These are phyloP conservation scores for Microplitis demolitor DNA, from an alignment of 1,140 invertebrate genomes.

Conservation along the genomic window DNA sequence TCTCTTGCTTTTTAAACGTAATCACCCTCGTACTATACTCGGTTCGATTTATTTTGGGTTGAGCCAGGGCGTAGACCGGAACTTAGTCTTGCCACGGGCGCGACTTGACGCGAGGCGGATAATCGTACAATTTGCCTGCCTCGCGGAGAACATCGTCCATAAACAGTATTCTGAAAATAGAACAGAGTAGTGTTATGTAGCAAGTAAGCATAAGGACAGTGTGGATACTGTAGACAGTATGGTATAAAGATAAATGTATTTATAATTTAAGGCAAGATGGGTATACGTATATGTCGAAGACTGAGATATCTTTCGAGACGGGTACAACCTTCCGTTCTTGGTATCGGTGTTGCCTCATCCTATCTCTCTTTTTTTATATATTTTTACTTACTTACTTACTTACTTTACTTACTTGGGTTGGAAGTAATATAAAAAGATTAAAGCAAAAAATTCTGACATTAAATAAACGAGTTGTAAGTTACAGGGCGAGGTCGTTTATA, in stretches of 20 bases:
- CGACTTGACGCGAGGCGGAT: slow-evolving; percentile 26
- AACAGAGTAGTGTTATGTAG: slow-evolving; percentile 1
- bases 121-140: slow-evolving; percentile 31
- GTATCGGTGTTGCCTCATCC: slow-evolving; percentile 17
- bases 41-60: slow-evolving; percentile 27
- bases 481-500: slow-evolving; percentile 17
- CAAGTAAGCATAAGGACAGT: neutral
- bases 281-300: neutral
- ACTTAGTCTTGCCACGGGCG: slow-evolving; percentile 20
- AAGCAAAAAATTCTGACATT: neutral
- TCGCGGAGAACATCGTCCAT: neutral
- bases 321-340: slow-evolving; percentile 27
- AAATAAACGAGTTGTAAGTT: slow-evolving; percentile 20
- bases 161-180: slow-evolving; percentile 22
- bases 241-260: neutral
- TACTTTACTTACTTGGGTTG: neutral
- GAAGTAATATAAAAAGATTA: slow-evolving; percentile 1
- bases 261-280: slow-evolving; percentile 10
- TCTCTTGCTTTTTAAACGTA: slow-evolving; percentile 11
- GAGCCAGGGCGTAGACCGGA: slow-evolving; percentile 25
- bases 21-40: neutral
- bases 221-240: neutral
- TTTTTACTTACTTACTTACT: too few relatives aligned
- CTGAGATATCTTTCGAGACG: neutral
- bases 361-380: neutral